Conservation (phyloP, 2,113 vertebrate genomes). For the Geococcyx californianus region DNA sequence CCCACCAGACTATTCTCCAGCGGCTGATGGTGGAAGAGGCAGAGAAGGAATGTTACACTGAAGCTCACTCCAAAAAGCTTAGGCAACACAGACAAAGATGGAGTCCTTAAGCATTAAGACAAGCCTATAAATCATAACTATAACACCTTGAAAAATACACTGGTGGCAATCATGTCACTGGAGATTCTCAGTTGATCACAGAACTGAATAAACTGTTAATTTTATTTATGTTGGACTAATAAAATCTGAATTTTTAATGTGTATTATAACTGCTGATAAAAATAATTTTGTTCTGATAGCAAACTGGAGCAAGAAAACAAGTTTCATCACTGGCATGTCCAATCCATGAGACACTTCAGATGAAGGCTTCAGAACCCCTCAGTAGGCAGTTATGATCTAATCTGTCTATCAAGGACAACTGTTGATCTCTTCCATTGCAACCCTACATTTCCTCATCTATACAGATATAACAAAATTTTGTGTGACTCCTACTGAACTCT, state of each 20-base stretch:
- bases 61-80: not conserved
- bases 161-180: not conserved
- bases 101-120: not conserved
- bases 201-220: not conserved
- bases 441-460: not conserved
- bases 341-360: not conserved
- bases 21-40: not conserved
- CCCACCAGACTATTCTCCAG: not conserved
- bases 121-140: fast-evolving
- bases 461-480: not conserved
- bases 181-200: not conserved
- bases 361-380: not conserved
- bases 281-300: not conserved
- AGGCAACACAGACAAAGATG: not conserved
- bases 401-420: not conserved
- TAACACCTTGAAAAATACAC: not conserved
- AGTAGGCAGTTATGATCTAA: not conserved
- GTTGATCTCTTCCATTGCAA: not conserved
- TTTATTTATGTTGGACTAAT: not conserved
- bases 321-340: not conserved
- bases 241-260: not conserved
- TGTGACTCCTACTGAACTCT: not conserved
- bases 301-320: not conserved
- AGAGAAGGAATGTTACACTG: not conserved
- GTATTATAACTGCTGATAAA: not conserved